phyloP scores from a whole-genome alignment of 2,113 vertebrate genomes.

The Charadrius vociferus region DNA sequence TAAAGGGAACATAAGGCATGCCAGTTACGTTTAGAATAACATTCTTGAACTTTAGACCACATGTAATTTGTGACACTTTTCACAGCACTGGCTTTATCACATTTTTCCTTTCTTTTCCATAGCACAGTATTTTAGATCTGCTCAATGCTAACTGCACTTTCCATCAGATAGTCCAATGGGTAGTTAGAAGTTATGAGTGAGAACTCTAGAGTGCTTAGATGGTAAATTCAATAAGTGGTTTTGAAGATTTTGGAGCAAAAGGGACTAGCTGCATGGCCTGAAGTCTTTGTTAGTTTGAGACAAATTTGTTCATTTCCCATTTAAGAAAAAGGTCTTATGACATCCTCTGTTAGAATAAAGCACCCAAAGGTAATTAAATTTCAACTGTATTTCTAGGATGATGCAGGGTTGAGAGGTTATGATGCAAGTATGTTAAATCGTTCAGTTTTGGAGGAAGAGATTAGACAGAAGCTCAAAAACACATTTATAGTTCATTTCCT shows the following conservation, averaged over 20 bases:
- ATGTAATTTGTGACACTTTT: background rate
- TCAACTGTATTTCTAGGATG: background rate
- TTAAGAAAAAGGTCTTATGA: background rate
- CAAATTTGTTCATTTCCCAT: background rate
- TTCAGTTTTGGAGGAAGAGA: background rate
- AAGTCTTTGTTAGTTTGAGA: background rate
- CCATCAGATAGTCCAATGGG: background rate
- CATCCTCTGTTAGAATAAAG: background rate
- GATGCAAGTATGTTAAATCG: background rate
- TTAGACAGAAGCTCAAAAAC: no score
- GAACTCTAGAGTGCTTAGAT: background rate
- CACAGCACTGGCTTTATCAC: background rate
- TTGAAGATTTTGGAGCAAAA: background rate
- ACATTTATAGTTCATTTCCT: background rate
- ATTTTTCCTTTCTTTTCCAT: background rate
- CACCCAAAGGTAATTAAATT: background rate
- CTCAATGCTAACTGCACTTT: background rate
- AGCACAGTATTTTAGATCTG: background rate
- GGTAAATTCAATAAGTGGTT: background rate
- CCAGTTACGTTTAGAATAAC: background rate
- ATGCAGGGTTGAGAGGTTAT: background rate
- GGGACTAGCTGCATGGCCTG: background rate
- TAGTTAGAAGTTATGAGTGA: background rate
- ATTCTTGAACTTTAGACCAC: background rate
- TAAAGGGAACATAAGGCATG: background rate